Percentiles rank a stretch among this genome's conserved stretches.
phyloP scores from a whole-genome alignment of 92 coral and sea anemone species.

The Siderastrea radians region DNA sequence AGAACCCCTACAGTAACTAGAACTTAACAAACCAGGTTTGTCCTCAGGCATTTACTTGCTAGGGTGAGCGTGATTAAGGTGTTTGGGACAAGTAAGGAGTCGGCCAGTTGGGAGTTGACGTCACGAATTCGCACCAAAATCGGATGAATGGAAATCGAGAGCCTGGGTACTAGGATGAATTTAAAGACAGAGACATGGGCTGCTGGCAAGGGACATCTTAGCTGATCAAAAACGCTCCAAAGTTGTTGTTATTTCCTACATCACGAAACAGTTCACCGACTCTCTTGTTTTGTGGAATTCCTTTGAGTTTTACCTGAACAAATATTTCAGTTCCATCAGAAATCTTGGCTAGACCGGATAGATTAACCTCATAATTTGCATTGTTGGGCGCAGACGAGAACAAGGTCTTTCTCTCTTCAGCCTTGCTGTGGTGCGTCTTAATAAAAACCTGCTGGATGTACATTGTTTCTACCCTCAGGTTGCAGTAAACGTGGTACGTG shows the following conservation, averaged over 20 bases:
- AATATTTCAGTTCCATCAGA: background rate
- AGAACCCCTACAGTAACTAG: no score
- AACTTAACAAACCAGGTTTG: no score
- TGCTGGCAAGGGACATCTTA: background rate
- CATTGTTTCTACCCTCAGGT: background rate
- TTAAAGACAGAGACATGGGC: background rate
- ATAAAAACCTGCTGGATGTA: background rate
- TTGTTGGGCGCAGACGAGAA: background rate
- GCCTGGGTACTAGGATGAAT: background rate
- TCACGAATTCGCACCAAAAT: background rate
- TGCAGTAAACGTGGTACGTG: slow-evolving; percentile 21
- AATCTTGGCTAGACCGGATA: background rate
- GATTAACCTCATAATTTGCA: background rate
- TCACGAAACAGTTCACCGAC: background rate
- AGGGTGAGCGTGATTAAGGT: no score
- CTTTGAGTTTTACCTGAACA: background rate
- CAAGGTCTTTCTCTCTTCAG: background rate
- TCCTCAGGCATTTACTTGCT: no score
- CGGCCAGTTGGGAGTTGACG: no score
- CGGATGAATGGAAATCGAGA: background rate
- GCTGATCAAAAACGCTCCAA: slow-evolving; percentile 25
- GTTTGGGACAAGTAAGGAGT: no score
- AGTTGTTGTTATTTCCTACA: background rate
- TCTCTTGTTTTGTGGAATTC: background rate
- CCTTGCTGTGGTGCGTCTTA: background rate